Percentiles rank a stretch among this genome's conserved stretches.
Evolutionary conservation across 2,888 invertebrate species (phyloP).

Genomic region (Nemotelus pantherinus): DNA sequence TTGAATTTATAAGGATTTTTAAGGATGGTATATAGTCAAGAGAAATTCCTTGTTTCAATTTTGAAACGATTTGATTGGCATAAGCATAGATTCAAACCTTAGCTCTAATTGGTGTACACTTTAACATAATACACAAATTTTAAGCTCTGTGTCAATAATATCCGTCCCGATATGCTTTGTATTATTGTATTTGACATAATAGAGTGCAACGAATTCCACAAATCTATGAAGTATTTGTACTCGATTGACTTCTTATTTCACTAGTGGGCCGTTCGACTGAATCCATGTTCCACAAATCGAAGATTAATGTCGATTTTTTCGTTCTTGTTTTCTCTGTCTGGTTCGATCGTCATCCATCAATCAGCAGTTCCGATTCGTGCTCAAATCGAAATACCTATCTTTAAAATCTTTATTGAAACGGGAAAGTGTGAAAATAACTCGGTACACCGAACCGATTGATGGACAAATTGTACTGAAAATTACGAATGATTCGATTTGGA

Average conservation of each 20-base stretch:
- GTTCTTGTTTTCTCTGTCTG: neutral
- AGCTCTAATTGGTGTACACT: too few species aligned
- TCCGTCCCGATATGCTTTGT: too few species aligned
- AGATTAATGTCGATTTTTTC: slow-evolving; percentile 19
- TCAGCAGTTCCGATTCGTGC: neutral
- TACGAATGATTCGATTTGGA: neutral
- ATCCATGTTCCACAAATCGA: slow-evolving; percentile 20
- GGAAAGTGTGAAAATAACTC: slow-evolving; percentile 18
- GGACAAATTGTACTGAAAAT: neutral
- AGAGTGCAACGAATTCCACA: too few species aligned
- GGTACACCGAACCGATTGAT: neutral
- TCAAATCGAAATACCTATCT: slow-evolving; percentile 10
- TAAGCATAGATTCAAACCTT: too few species aligned
- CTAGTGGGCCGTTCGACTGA: neutral
- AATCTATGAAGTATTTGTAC: neutral
- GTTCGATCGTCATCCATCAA: too few species aligned
- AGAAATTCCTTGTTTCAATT: too few species aligned
- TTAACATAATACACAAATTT: too few species aligned
- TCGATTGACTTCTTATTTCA: neutral
- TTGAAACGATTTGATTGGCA: too few species aligned
- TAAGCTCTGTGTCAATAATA: too few species aligned
- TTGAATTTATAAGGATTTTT: too few species aligned
- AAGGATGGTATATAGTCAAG: too few species aligned
- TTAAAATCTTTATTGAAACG: slow-evolving; percentile 32
- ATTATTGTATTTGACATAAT: too few species aligned